Evolutionary conservation across 2,888 invertebrate species (phyloP), one percentile per base, ranked within the genome.

Genomic region (Creontiades dilutus): DNA sequence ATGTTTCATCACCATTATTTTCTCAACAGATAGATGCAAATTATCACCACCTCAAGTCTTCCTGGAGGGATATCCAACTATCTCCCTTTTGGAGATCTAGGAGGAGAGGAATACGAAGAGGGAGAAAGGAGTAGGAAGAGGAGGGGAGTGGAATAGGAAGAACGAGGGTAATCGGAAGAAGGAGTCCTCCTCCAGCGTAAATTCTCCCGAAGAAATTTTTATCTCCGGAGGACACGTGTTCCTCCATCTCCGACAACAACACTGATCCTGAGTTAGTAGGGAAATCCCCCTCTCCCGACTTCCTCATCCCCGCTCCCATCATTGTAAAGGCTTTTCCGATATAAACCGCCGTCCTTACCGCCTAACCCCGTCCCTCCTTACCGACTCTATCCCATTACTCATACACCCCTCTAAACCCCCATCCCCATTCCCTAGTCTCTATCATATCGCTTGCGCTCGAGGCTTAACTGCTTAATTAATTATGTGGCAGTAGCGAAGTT

Each of bases 391-490:
- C 82, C 82, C 82, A 82, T 82, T 82, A 82, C 52, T 82, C 82
- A 82, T 52, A 82, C 52, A 48, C 82, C 55, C 78, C 14, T 14
- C 80, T 47, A 19, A 48, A 27, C 82, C 82, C 12, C 28, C 23
- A 23, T 52, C 82, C 12, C 28, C n/a, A 37, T 80, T 46, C 7
- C 48, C 85, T 57, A 46, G 37, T 16, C 81, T 28, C 76, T 46
- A 46, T 76, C 46, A 28, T 37, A 46, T 86, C 86, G 55, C 68
- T 57, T 80, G 78, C 78, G 78, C 55, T 27, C 68, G 78, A 81
- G 89, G 89, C 89, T 89, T 81, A 89, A 89, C 89, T 81, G 61
- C 81, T 89, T 89, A 89, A 89, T 89, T 89, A 89, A 89, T 89
- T 89, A 81, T 81, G 81, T 89, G 89, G 75, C 47, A 52, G 85